phyloP scores from a whole-genome alignment of 2,888 invertebrate genomes.

The Hipparchia sbordonii region DNA sequence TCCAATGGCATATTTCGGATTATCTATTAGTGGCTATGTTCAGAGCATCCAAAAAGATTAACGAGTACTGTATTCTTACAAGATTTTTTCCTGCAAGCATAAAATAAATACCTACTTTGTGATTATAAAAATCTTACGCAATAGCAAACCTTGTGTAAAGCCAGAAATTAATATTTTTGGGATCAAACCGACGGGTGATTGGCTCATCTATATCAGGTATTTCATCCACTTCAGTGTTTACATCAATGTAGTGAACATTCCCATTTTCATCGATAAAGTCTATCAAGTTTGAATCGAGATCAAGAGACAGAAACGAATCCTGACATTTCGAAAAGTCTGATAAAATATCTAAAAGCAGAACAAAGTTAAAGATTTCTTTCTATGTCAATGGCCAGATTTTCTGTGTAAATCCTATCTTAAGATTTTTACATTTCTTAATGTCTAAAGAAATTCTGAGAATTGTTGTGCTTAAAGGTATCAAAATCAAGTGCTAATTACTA shows the following conservation, averaged over 20 bases:
- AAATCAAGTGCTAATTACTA: too few relatives aligned
- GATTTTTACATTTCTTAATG: too few relatives aligned
- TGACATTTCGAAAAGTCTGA: not conserved
- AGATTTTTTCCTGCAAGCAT: too few relatives aligned
- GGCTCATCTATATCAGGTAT: not conserved
- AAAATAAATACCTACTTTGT: not conserved
- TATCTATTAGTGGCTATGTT: too few relatives aligned
- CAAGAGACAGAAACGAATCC: not conserved
- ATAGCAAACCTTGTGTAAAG: slow-evolving; percentile 1
- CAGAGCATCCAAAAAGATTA: too few relatives aligned
- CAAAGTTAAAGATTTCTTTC: not conserved
- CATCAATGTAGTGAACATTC: slow-evolving; percentile 1
- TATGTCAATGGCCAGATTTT: too few relatives aligned
- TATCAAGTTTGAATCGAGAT: not conserved
- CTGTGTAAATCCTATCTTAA: too few relatives aligned
- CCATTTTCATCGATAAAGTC: slow-evolving; percentile 1
- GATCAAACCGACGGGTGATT: not conserved
- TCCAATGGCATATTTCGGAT: too few relatives aligned
- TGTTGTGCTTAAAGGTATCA: too few relatives aligned
- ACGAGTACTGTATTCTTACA: not conserved
- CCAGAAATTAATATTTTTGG: not conserved
- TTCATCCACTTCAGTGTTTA: not conserved
- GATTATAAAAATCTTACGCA: not conserved
- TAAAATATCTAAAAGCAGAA: not conserved
- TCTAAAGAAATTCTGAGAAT: too few relatives aligned